Evolutionary conservation across 1,140 invertebrate genomes (phyloP).

Genomic region (Druon quercuslanigerum): DNA sequence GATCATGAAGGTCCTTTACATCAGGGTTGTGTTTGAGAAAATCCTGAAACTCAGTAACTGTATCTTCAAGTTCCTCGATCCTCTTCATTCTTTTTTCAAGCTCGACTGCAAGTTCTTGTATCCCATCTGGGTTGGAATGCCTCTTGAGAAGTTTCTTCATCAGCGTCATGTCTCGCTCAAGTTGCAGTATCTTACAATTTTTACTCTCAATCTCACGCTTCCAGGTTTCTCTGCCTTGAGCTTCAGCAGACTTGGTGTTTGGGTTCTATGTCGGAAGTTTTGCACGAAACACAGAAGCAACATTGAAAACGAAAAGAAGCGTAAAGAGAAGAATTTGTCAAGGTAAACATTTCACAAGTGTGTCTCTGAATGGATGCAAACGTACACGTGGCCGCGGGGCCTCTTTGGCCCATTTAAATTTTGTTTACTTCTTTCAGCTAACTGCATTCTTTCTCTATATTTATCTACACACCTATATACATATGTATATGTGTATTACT

Average conservation of each 20-base stretch:
- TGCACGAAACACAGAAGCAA: slow-evolving; percentile 32
- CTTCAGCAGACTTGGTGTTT: slow-evolving; percentile 59
- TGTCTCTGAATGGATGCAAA: slow-evolving; percentile 44
- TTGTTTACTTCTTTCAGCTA: slow-evolving; percentile 15
- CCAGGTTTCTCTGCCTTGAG: slow-evolving; percentile 69
- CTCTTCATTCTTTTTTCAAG: slow-evolving; percentile 78
- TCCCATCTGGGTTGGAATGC: slow-evolving; percentile 76
- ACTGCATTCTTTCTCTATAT: slow-evolving; percentile 39
- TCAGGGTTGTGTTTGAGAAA: slow-evolving; percentile 69
- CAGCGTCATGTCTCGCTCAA: slow-evolving; percentile 77
- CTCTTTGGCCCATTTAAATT: slow-evolving; percentile 31
- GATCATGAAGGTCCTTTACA: slow-evolving; percentile 62
- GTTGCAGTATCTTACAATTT: slow-evolving; percentile 76
- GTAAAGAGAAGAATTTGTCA: slow-evolving; percentile 40
- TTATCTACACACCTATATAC: slow-evolving; percentile 51
- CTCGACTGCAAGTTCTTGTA: slow-evolving; percentile 76
- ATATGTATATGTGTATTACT: slow-evolving; percentile 43
- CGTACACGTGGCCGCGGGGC: slow-evolving; percentile 16
- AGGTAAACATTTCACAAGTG: slow-evolving; percentile 39
- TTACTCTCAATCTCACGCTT: slow-evolving; percentile 74
- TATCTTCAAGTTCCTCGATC: slow-evolving; percentile 87
- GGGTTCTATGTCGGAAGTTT: slow-evolving; percentile 8
- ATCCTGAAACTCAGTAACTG: slow-evolving; percentile 61
- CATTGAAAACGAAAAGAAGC: slow-evolving; percentile 40
- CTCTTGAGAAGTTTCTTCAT: slow-evolving; percentile 76